These are phyloP conservation scores for Tarsius wallacei DNA, from an alignment of 2,797 vertebrate species.

Conservation along the genomic window DNA sequence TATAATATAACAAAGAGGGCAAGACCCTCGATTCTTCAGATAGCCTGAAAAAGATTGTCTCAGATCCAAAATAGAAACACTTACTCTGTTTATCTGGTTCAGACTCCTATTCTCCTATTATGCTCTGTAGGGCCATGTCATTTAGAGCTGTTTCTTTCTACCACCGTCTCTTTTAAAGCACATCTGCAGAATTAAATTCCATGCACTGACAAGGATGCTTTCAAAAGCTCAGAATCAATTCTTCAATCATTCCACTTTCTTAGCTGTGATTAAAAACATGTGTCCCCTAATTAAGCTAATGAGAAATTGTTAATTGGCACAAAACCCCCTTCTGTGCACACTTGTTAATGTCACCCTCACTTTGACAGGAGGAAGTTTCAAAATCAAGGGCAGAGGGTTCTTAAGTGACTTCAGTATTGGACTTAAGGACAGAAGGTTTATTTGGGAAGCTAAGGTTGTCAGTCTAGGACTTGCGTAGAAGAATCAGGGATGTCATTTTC, in stretches of 20 bases:
- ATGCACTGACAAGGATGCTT: conserved; percentile 84
- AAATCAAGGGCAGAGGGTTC: conserved; percentile 90
- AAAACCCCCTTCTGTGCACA: conserved; percentile 88
- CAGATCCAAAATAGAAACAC: neutral
- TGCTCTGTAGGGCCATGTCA: conserved; percentile 60
- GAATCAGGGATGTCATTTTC: neutral
- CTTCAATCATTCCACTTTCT: conserved; percentile 91
- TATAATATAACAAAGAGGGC: neutral
- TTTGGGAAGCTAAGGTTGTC: neutral
- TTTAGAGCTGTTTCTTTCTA: conserved; percentile 56
- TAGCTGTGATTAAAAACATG: conserved; percentile 95
- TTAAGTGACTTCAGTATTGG: conserved; percentile 57
- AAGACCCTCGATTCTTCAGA: neutral
- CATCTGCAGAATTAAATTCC: conserved; percentile 90
- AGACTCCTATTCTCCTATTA: conserved; percentile 43
- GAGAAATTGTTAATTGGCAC: conserved; percentile 93
- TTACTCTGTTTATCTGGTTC: conserved; percentile 40
- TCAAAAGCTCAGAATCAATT: conserved; percentile 90
- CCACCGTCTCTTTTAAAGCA: conserved; percentile 74
- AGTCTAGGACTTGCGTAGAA: neutral
- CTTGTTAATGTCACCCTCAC: conserved; percentile 93
- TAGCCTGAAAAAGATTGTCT: neutral
- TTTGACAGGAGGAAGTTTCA: conserved; percentile 90
- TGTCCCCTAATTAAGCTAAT: conserved; percentile 95
- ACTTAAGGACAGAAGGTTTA: conserved; percentile 60